A percentile compares a stretch with the other conserved stretches of the same genome.
Evolutionary conservation across 1,140 invertebrate species (phyloP).

Genomic region (Zaprionus kolodkinae): DNA sequence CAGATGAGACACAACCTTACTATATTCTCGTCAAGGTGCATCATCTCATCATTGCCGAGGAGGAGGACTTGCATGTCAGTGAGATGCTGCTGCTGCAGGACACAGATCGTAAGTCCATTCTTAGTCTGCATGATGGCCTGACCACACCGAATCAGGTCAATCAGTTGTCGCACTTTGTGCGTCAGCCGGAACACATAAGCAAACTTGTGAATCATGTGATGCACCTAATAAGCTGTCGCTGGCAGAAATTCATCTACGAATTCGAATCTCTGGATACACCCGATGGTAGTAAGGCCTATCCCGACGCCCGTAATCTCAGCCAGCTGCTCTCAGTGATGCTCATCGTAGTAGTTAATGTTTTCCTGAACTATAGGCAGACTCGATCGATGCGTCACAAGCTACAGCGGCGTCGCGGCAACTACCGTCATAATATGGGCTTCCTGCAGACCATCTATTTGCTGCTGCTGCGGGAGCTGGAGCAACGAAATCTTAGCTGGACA

Average conservation of each 20-base stretch:
- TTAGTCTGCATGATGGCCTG: slow-evolving; percentile 44
- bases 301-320: slow-evolving; percentile 56
- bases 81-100: slow-evolving; percentile 88
- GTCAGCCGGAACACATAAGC: slow-evolving; percentile 87
- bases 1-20: slow-evolving; percentile 84
- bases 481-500: slow-evolving; percentile 66
- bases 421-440: slow-evolving; percentile 48
- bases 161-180: slow-evolving; percentile 82
- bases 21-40: slow-evolving; percentile 91
- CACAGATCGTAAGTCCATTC: slow-evolving; percentile 40
- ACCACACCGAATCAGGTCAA: slow-evolving; percentile 21
- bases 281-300: slow-evolving; percentile 53
- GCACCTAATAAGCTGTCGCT: slow-evolving; percentile 89
- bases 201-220: slow-evolving; percentile 88
- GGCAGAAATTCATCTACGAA: slow-evolving; percentile 91
- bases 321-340: slow-evolving; percentile 69
- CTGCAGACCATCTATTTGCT: slow-evolving; percentile 69
- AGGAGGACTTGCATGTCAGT: slow-evolving; percentile 89
- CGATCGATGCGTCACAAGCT: slow-evolving; percentile 50
- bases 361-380: slow-evolving; percentile 61
- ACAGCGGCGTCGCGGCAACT: slow-evolving; percentile 42
- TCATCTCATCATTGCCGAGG: slow-evolving; percentile 89
- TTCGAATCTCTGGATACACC: slow-evolving; percentile 90
- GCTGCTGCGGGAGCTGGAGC: slow-evolving; percentile 84
- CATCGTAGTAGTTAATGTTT: slow-evolving; percentile 75